Evolutionary conservation across 2,797 vertebrate species (phyloP), one percentile per base, ranked within the genome.

Genomic region (Sebastes ruberrimus): DNA sequence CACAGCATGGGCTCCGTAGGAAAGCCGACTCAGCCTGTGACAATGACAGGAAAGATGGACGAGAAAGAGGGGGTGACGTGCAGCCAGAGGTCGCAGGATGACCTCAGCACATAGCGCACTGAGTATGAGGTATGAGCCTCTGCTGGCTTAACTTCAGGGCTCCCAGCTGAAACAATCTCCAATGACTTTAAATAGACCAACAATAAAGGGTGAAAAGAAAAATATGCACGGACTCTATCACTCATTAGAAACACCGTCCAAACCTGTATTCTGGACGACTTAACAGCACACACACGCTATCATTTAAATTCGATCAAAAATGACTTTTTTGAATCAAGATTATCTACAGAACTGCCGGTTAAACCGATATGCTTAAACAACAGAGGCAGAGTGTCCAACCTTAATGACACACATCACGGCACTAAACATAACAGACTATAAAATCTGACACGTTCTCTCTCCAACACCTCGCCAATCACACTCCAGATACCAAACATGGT

Each of bases 401-500:
- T 42, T 71, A 30, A 79, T 63, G 81, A 85, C 73, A 91, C 76
- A 56, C 55, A 81, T 81, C 61, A 75, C 20, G 13, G 42, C 35
- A 57, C 59, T 69, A 84, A 90, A 89, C 84, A 86, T 53, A 86
- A 80, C 82, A 86, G 57, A 85, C 67, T 35, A 82, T 83, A 82
- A 87, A 82, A 90, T 75, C 76, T 76, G 86, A 86, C 87, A 89
- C 66, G 27, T 80, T 86, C 85, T 78, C 69, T 71, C 60, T 78
- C 62, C 74, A 76, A 90, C 91, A 88, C 84, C 74, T 90, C 84
- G 35, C 86, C 89, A 84, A 87, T 92, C 89, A 84, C 91, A 90
- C 85, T 69, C 8, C 79, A 89, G 74, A 94, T 87, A 93, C 91
- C 93, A 93, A 94, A 94, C 92, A 94, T 91, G 92, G 92, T 91